Conservation (phyloP, 2,888 invertebrate species). For the Koerneria pararmatus region DNA sequence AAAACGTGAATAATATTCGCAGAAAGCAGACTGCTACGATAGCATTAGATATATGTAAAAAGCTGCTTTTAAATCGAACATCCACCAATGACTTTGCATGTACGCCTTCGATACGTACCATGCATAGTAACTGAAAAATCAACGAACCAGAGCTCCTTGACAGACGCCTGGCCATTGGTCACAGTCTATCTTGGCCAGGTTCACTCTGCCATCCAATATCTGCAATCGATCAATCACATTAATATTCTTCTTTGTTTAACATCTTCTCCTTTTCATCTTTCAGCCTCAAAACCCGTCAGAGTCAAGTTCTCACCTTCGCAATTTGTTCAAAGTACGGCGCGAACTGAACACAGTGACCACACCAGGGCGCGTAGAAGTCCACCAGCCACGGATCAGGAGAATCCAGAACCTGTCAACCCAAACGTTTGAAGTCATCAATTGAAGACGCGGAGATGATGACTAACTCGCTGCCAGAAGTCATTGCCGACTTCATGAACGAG, state of each 20-base stretch:
- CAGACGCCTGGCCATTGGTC: conserved; percentile 66
- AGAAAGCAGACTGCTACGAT: too few species aligned
- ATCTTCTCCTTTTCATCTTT: background rate
- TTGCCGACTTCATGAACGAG: conserved; percentile 46
- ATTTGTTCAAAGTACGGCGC: conserved; percentile 71
- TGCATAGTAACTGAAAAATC: too few species aligned
- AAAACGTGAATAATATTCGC: too few species aligned
- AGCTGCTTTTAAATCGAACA: too few species aligned
- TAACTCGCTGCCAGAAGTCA: conserved; percentile 43
- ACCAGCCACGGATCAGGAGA: conserved; percentile 65
- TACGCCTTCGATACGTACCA: too few species aligned
- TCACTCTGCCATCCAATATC: conserved; percentile 65
- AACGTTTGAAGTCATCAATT: background rate
- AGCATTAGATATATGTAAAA: too few species aligned
- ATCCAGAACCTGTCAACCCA: conserved; percentile 62
- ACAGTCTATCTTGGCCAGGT: conserved; percentile 71
- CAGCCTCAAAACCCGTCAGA: background rate
- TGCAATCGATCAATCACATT: conserved; percentile 24
- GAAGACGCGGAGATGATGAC: conserved; percentile 1
- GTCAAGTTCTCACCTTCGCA: conserved; percentile 65
- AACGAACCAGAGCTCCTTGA: conserved; percentile 63
- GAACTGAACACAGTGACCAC: conserved; percentile 68
- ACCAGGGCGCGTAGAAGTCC: conserved; percentile 65
- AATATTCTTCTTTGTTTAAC: background rate
- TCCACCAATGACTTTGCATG: too few species aligned